A percentile compares a stretch with the other conserved stretches of the same genome.
These are phyloP conservation scores for Antennarius maculatus DNA, from an alignment of 2,797 vertebrate species.

Conservation along the genomic window DNA sequence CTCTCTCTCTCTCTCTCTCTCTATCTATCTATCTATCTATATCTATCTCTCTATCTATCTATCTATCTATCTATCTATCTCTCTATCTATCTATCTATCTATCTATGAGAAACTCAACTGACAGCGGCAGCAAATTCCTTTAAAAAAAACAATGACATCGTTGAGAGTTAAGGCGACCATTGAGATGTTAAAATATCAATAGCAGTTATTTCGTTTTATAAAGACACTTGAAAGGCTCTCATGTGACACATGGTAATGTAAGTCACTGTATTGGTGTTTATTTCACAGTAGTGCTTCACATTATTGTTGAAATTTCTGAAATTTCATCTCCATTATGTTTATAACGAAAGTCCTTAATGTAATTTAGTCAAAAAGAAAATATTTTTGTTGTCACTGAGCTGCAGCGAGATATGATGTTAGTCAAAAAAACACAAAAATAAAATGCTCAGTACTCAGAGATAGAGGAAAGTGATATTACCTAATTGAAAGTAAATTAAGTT, in stretches of 20 bases:
- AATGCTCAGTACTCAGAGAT: no score
- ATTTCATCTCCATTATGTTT: conserved; percentile 14
- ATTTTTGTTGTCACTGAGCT: conserved; percentile 64
- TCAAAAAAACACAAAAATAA: no score
- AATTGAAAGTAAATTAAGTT: no score
- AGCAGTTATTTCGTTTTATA: conserved; percentile 83
- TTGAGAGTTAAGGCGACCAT: conserved; percentile 83
- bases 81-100: no score
- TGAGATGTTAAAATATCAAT: conserved; percentile 83
- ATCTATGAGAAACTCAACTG: conserved; percentile 78
- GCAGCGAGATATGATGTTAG: background rate
- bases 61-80: no score
- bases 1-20: no score
- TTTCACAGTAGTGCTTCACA: conserved; percentile 77
- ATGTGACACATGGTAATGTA: conserved; percentile 82
- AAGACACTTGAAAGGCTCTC: conserved; percentile 85
- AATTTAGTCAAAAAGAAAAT: conserved; percentile 20
- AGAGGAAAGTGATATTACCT: no score
- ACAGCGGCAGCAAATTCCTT: conserved; percentile 74
- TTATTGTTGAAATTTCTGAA: conserved; percentile 65
- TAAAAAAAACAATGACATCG: conserved; percentile 86
- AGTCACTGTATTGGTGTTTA: conserved; percentile 79
- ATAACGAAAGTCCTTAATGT: conserved; percentile 3
- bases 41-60: no score
- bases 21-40: no score